Conservation (phyloP, 2,888 invertebrate genomes). For the Dorcus hopei region DNA sequence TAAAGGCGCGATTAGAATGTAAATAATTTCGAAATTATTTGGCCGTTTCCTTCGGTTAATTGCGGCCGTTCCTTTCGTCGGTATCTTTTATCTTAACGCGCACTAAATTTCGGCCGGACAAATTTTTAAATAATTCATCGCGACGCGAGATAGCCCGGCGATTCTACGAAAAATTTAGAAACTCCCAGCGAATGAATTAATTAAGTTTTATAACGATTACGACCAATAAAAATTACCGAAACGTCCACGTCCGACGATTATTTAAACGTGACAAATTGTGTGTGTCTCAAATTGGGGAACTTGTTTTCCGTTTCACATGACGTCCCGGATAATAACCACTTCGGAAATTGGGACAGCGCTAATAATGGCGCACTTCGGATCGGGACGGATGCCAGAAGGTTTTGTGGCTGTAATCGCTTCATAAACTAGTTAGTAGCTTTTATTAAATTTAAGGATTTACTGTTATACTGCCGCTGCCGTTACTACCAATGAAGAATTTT, state of each 20-base stretch:
- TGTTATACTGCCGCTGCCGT: too few species aligned
- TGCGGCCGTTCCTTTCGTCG: neutral
- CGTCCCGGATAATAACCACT: constrained; percentile 23
- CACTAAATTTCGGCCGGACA: too few species aligned
- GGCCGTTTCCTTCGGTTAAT: neutral
- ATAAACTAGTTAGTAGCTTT: constrained; percentile 27
- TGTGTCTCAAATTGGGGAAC: neutral
- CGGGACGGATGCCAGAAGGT: constrained; percentile 28
- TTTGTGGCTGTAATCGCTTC: constrained; percentile 24
- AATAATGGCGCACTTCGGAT: constrained; percentile 26
- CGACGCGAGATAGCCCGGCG: too few species aligned
- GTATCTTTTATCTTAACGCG: too few species aligned
- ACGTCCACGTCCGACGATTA: too few species aligned
- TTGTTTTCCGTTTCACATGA: constrained; percentile 4
- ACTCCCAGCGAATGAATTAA: too few species aligned
- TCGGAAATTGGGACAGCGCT: constrained; percentile 23
- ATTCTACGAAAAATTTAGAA: too few species aligned
- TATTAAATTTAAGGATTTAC: constrained; percentile 14
- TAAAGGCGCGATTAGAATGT: neutral
- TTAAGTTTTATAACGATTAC: too few species aligned
- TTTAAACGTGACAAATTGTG: too few species aligned
- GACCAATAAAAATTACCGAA: too few species aligned
- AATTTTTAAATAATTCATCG: too few species aligned
- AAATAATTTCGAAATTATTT: neutral
- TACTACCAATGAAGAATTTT: too few species aligned